Evolutionary conservation across 2,797 vertebrate species (phyloP).

Genomic region (Pogoniulus pusillus): DNA sequence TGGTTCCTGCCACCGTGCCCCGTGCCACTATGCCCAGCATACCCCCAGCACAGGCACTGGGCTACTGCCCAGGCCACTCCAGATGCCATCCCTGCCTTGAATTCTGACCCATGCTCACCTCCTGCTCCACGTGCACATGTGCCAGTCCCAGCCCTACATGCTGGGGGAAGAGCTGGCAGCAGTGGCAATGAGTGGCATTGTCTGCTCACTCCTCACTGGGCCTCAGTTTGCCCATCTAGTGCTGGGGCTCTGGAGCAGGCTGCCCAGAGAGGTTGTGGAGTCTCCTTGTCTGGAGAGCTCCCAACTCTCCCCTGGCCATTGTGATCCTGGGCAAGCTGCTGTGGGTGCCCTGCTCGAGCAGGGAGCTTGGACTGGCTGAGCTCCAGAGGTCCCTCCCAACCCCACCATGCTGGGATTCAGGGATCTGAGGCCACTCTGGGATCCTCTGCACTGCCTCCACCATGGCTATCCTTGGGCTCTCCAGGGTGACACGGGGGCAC

Average conservation of each 20-base stretch:
- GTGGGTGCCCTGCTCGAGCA: too few relatives aligned
- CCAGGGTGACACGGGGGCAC: background rate
- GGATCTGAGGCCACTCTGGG: background rate
- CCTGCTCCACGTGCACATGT: background rate
- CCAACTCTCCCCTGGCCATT: too few relatives aligned
- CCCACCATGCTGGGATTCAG: too few relatives aligned
- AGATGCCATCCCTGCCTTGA: background rate
- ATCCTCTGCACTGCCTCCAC: fast-evolving
- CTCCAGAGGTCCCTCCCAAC: too few relatives aligned
- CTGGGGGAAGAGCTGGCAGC: too few relatives aligned
- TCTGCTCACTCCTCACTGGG: background rate
- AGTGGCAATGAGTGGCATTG: background rate
- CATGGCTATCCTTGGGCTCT: fast-evolving
- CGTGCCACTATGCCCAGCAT: fast-evolving
- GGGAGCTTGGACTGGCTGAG: too few relatives aligned
- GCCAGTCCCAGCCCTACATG: fast-evolving
- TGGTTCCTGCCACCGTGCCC: background rate
- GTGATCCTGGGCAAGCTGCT: too few relatives aligned
- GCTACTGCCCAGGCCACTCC: background rate
- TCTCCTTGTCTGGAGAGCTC: too few relatives aligned
- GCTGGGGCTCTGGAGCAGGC: too few relatives aligned
- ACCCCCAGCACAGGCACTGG: fast-evolving
- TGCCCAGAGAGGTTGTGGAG: too few relatives aligned
- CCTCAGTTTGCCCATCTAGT: background rate
- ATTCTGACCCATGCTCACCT: background rate